These are phyloP conservation scores for Orientallactaga bullata DNA, from an alignment of 2,113 vertebrate species.

Conservation along the genomic window DNA sequence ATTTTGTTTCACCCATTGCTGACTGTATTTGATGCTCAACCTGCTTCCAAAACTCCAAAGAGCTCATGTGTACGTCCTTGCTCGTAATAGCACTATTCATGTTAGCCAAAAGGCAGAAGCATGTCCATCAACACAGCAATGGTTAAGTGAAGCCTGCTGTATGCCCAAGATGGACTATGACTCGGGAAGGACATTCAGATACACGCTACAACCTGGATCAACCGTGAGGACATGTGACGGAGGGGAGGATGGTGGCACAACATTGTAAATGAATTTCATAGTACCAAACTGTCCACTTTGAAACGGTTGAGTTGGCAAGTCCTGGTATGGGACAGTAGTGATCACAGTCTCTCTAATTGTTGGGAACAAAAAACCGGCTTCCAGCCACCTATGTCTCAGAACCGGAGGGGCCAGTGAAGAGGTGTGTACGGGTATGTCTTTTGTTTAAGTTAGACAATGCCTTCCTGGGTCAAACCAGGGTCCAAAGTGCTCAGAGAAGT, in stretches of 20 bases:
- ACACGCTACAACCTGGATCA: not conserved
- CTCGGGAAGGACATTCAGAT: not conserved
- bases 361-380: not conserved
- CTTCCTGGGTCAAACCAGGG: constrained; percentile 47
- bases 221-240: not conserved
- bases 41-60: constrained; percentile 17
- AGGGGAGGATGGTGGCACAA: not conserved
- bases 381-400: not conserved
- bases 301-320: not conserved
- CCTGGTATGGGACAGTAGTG: not conserved
- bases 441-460: constrained; percentile 24
- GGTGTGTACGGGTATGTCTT: not conserved
- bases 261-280: not conserved
- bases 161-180: not conserved
- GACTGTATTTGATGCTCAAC: not conserved
- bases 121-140: not conserved
- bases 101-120: not conserved
- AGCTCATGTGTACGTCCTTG: not conserved
- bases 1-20: not conserved
- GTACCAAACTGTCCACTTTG: not conserved
- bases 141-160: not conserved
- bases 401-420: not conserved
- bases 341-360: rapidly evolving
- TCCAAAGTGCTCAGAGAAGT: constrained; percentile 59
- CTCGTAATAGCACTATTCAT: not conserved